A percentile compares a stretch with the other conserved stretches of the same genome.
Evolutionary conservation across 2,888 invertebrate species (phyloP).

Genomic region (Rhaphigaster nebulosa): DNA sequence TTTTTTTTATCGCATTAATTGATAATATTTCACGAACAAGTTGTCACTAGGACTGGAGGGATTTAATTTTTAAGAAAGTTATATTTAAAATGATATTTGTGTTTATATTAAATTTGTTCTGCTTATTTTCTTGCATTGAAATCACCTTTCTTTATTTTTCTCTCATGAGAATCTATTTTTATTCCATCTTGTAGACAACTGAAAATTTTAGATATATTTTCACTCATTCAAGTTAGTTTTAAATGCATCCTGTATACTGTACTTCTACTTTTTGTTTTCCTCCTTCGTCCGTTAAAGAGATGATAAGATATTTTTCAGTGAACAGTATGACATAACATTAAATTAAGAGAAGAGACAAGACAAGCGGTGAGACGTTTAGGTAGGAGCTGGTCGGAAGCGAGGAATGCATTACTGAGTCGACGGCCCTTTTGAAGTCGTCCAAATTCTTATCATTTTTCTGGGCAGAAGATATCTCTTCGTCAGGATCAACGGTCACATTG

Average conservation of each 20-base stretch:
- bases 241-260: not conserved
- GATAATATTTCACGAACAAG: no score
- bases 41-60: no score
- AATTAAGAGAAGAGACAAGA: not conserved
- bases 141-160: no score
- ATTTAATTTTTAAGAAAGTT: no score
- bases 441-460: slow-evolving; percentile 37
- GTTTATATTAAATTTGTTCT: no score
- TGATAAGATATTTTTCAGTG: not conserved
- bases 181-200: not conserved
- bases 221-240: not conserved
- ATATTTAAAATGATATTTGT: no score
- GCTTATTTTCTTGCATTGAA: no score
- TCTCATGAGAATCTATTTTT: not conserved
- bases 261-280: not conserved
- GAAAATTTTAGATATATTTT: not conserved
- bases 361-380: slow-evolving; percentile 1
- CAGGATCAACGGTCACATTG: slow-evolving; percentile 3
- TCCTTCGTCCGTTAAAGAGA: not conserved
- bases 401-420: not conserved
- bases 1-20: no score
- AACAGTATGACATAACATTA: not conserved
- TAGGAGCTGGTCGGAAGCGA: slow-evolving; percentile 4
- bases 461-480: slow-evolving; percentile 1
- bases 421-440: slow-evolving; percentile 37